phyloP scores from a whole-genome alignment of 2,797 vertebrate genomes.

The Eupleurogrammus muticus region DNA sequence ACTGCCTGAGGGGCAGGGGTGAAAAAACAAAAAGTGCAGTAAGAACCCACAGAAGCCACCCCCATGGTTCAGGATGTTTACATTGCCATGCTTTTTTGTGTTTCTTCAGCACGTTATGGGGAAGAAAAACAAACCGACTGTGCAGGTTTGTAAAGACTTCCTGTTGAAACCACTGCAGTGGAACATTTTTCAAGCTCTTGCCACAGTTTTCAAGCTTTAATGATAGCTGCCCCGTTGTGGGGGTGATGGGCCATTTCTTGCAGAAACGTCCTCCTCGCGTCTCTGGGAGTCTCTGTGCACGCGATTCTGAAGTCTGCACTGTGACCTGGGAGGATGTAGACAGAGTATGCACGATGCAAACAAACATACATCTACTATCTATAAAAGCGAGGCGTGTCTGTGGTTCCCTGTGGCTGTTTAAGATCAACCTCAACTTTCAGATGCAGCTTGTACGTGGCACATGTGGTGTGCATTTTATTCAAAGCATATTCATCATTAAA shows the following conservation, averaged over 20 bases:
- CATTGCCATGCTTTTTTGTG: not conserved
- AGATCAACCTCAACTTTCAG: too few relatives aligned
- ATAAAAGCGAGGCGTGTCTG: too few relatives aligned
- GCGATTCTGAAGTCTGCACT: constrained; percentile 33
- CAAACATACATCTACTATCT: constrained; percentile 4
- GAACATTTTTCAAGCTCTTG: constrained; percentile 27
- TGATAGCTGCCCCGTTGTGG: constrained; percentile 47
- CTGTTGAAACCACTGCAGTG: constrained; percentile 7
- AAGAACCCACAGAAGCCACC: too few relatives aligned
- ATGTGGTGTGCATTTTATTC: too few relatives aligned
- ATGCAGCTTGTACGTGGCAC: too few relatives aligned
- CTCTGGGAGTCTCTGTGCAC: constrained; percentile 23
- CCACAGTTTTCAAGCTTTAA: constrained; percentile 41
- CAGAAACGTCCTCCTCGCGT: constrained; percentile 35
- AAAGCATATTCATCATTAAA: too few relatives aligned
- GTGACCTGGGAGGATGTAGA: constrained; percentile 21
- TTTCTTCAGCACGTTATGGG: not conserved
- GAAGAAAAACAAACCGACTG: constrained; percentile 10
- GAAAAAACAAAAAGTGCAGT: too few relatives aligned
- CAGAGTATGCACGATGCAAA: constrained; percentile 9
- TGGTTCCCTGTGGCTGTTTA: too few relatives aligned
- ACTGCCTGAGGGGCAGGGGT: too few relatives aligned
- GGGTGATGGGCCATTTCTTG: constrained; percentile 52
- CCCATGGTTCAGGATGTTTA: not conserved
- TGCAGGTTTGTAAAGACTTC: constrained; percentile 17